Base-by-base conservation (phyloP, 1,140 invertebrate genomes). In the Cotesia typhae region DNA sequence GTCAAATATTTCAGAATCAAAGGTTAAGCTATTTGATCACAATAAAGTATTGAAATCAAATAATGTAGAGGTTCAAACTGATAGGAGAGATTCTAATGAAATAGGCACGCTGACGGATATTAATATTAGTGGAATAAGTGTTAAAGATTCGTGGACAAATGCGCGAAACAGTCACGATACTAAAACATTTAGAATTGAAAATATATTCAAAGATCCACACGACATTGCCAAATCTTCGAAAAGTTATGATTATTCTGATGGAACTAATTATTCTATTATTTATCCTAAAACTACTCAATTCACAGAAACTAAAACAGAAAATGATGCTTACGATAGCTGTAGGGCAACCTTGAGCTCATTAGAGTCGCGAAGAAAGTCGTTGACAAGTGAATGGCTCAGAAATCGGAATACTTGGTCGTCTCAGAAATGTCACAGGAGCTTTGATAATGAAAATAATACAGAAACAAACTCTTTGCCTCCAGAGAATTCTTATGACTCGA, bases 201-300 rank as follows among this genome's bases (percentile, higher is more conserved):
- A 82, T 61, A 81, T 83, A 35, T 83, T 83, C 53, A 73, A 82
- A n/a, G 81, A 83, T 60, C 77, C 81, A 9, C 77, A 72, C 41
- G 57, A 57, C 35, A 73, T 6, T 64, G 14, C 60, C 9, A 71
- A 53, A 72, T 52, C 47, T 60, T 36, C 36, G 10, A 37, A 69
- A 28, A 74, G 55, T 14, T 67, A 61, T 2, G 70, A 76, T 6
- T 41, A 72, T 17, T 47, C 67, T 37, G 20, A 59, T 37, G 63
- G 35, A 4, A 66, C 47, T 6, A 70, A 76, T 53, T 79, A 76
- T 53, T 79, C 78, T 38, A 61, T 83, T 55, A 78, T 76, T 28
- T 80, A 82, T 38, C 79, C 76, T 7, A 82, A 78, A 53, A 81
- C 81, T 2, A 14, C 53, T 12, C 12, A 9, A n/a, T n/a, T 55